Base-by-base conservation (phyloP, 2,113 vertebrate genomes). In the Nycticorax nycticorax region DNA sequence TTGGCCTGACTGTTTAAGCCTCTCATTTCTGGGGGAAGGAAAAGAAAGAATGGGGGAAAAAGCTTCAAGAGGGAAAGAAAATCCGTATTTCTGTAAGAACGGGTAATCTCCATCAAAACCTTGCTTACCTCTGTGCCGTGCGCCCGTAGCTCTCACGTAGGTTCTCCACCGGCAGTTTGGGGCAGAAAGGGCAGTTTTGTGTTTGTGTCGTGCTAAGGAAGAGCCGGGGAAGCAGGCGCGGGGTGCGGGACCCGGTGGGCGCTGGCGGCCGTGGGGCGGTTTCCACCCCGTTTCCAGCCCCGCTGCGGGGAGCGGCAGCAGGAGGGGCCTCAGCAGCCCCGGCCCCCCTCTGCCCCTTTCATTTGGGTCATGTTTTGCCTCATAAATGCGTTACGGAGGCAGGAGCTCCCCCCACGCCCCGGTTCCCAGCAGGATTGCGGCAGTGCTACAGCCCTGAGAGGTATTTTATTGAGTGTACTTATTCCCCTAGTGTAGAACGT, bases 101-200 rank as follows among this genome's bases (percentile, higher is more conserved):
- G 19, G 28, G 28, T 45, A 39, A 68, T 14, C 17, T 17, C 24
- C 43, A 22, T 8, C n/a, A n/a, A 28, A 35, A 8, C 30, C 23
- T 35, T 28, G 48, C 23, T 55, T n/a, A 22, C 62, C 8, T 43
- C 23, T 28, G 19, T 14, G 18, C 43, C 50, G 35, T 37, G 26
- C 12, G 27, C 3, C 75, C 3, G 4, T 33, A 63, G 22, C 35
- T 63, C 47, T 41, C 3, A 6, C 6, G 1, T 3, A 6, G 59
- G 43, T 32, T 24, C 48, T 48, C 23, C n/a, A 37, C 10, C 8
- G 15, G 35, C 21, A 20, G 59, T 59, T 63, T 28, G 7, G 22
- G 14, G 22, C 7, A 33, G 59, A 33, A 26, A 52, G 45, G 47
- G 21, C 19, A 41, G 30, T 39, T 17, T 14, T 10, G 7, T 12